Evolutionary conservation across 2,888 invertebrate genomes (phyloP), one percentile per base, ranked within the genome.

Genomic region (Caenorhabditis panamensis): DNA sequence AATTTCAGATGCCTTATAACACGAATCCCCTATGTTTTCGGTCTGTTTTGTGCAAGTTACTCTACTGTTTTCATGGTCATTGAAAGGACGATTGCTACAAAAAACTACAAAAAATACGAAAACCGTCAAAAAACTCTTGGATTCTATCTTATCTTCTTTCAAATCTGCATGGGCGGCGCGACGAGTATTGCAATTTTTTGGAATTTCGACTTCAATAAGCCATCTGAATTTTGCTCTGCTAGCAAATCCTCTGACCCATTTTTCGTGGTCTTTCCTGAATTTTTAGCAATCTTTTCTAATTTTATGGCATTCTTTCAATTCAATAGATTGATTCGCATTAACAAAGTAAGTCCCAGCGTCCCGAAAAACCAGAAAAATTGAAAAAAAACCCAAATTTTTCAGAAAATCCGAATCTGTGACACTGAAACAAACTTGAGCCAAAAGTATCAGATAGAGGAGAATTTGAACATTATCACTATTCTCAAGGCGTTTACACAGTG

Each of bases 11-110:
- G 77, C 22, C 62, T 77, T 1, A 8, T 44, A 41, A 69, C 77
- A 2, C 56, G 77, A 36, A 36, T 77, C 22, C 68, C 62, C 26
- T 77, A 77, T 63, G 61, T 77, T 47, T 77, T 77, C 41, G 77
- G 77, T 1, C 31, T 77, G n/a, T 77, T 77, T 16, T 68, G 62
- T 37, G 68, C 77, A 28, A 77, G 77, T n/a, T 77, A 77, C 18
- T 67, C 67, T 1, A 77, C 77, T 0, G 77, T 69, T 56, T 77
- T 77, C 58, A 77, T 77, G 77, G 69, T 77, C 24, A 58, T 77
- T 13, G 77, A 77, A 18, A 47, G 77, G 11, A 77, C 77, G 28
- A 77, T 77, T 13, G 77, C 77, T 8, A 77, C 77, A 8, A 63
- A 41, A 22, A 63, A 22, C 11, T 77, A 58, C 11, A 47, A 49